These are phyloP conservation scores for Seriola aureovittata DNA, from an alignment of 2,113 vertebrate genomes.

Conservation along the genomic window DNA sequence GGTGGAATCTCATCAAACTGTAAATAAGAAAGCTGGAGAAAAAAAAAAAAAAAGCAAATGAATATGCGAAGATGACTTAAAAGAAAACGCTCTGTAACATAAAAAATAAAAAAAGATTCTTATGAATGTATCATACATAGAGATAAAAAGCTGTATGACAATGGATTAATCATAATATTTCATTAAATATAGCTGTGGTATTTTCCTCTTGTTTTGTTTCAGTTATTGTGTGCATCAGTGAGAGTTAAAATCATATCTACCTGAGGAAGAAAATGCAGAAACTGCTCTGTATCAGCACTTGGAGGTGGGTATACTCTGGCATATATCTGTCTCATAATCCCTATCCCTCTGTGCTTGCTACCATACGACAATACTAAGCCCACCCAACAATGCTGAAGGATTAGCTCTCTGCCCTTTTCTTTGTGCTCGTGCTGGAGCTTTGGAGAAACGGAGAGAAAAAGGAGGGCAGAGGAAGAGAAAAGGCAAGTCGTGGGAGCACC, in stretches of 20 bases:
- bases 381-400: constrained; percentile 67
- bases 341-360: constrained; percentile 62
- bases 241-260: background rate
- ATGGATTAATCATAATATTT: constrained; percentile 74
- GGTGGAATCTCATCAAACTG: constrained; percentile 65
- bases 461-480: constrained; percentile 32
- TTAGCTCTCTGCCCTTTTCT: constrained; percentile 74
- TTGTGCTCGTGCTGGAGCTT: constrained; percentile 58
- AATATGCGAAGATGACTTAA: constrained; percentile 40
- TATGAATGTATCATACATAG: constrained; percentile 78
- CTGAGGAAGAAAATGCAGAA: background rate
- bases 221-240: constrained; percentile 20
- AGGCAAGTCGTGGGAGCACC: constrained; percentile 36
- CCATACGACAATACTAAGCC: constrained; percentile 69
- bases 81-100: constrained; percentile 62
- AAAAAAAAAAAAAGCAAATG: constrained; percentile 11
- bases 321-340: constrained; percentile 72
- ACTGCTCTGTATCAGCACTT: constrained; percentile 31
- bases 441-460: constrained; percentile 44
- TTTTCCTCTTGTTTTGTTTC: constrained; percentile 66
- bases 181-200: constrained; percentile 85
- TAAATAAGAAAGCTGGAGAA: constrained; percentile 63
- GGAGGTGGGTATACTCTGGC: constrained; percentile 39
- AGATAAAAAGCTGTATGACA: constrained; percentile 77
- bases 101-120: constrained; percentile 47